These are phyloP conservation scores for Heliconius himera DNA, from an alignment of 1,140 invertebrate genomes.

Conservation along the genomic window DNA sequence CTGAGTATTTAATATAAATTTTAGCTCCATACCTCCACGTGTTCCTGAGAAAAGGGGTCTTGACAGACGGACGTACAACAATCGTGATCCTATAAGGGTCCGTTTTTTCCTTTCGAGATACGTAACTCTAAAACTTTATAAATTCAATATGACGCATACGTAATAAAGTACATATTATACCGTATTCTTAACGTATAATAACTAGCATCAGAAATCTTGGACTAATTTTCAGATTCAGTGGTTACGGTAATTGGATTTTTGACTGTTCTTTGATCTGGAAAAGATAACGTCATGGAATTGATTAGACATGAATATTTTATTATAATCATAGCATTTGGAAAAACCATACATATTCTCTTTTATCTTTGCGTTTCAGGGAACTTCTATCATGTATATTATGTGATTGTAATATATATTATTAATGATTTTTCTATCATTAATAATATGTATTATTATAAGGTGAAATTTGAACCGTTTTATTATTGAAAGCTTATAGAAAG, in stretches of 20 bases:
- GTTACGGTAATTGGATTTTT: slow-evolving; percentile 26
- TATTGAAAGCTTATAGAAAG: too few species aligned
- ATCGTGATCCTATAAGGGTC: too few species aligned
- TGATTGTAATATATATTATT: background rate
- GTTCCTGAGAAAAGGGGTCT: too few species aligned
- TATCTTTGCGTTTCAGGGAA: background rate
- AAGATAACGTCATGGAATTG: background rate
- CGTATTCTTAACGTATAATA: background rate
- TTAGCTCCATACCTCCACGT: too few species aligned
- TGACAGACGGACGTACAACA: too few species aligned
- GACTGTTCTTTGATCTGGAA: slow-evolving; percentile 24
- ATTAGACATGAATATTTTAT: background rate
- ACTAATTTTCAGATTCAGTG: slow-evolving; percentile 29
- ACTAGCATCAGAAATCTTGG: background rate
- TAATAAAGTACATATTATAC: background rate
- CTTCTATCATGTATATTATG: background rate
- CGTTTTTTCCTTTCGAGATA: too few species aligned
- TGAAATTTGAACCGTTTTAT: too few species aligned
- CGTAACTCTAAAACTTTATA: too few species aligned
- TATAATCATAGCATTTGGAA: background rate
- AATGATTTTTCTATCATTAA: too few species aligned
- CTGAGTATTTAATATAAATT: too few species aligned
- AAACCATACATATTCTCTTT: background rate
- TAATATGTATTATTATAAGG: too few species aligned
- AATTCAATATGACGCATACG: background rate